A percentile compares a stretch with the other conserved stretches of the same genome.
These are phyloP conservation scores for Microtus richardsoni DNA, from an alignment of 2,113 vertebrate genomes.

Conservation along the genomic window DNA sequence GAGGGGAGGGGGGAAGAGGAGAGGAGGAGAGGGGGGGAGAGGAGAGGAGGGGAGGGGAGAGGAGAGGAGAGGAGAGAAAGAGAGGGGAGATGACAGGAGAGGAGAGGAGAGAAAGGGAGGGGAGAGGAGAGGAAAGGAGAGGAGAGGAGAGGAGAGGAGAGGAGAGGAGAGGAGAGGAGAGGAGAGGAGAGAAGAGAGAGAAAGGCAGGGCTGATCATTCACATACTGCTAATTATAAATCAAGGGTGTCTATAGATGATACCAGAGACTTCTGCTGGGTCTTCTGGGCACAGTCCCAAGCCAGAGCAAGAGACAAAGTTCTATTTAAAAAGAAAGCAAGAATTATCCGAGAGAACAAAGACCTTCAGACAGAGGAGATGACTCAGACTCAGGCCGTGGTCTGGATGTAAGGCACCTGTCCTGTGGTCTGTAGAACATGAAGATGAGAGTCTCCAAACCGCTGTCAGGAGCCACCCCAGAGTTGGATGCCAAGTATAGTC, in stretches of 20 bases:
- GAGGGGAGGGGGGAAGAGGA: no score
- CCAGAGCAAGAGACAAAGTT: neutral
- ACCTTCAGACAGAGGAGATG: neutral
- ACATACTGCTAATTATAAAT: neutral
- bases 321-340: neutral
- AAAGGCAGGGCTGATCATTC: neutral
- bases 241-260: neutral
- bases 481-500: neutral
- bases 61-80: no score
- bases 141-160: no score
- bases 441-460: neutral
- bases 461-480: neutral
- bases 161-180: no score
- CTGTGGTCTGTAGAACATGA: neutral
- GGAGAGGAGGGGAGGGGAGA: no score
- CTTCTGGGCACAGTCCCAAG: neutral
- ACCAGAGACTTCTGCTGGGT: neutral
- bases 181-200: no score
- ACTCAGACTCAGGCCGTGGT: neutral
- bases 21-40: no score
- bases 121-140: rapidly evolving
- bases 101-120: no score
- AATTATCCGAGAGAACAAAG: neutral
- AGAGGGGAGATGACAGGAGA: no score
- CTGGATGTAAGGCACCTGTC: neutral